These are phyloP conservation scores for Aleadryas rufinucha DNA, from an alignment of 2,113 vertebrate species.

Conservation along the genomic window DNA sequence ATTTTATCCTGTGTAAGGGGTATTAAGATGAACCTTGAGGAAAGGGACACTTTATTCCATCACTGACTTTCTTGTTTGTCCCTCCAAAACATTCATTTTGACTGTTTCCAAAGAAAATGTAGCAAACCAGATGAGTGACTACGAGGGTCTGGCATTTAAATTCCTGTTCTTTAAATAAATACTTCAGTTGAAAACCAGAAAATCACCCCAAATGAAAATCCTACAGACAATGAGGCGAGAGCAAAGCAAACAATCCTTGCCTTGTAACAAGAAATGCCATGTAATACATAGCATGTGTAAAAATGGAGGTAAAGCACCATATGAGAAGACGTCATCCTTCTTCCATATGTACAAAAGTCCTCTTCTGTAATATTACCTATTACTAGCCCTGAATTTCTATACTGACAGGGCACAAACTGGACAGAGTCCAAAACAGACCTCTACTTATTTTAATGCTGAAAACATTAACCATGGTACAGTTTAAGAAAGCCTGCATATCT, in stretches of 20 bases:
- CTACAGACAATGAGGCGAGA: not conserved
- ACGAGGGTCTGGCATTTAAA: not conserved
- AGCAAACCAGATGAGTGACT: not conserved
- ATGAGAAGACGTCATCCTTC: not conserved
- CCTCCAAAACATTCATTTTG: not conserved
- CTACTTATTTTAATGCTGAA: not conserved
- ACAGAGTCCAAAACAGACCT: not conserved
- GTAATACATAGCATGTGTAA: not conserved
- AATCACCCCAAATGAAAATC: not conserved
- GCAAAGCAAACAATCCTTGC: not conserved
- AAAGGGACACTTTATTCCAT: not conserved
- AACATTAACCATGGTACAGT: not conserved
- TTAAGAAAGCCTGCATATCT: not conserved
- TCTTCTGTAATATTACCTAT: not conserved
- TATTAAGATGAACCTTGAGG: not conserved
- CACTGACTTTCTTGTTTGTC: not conserved
- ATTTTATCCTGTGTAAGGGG: not conserved
- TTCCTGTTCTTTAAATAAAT: not conserved
- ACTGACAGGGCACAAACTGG: not conserved
- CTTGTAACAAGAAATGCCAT: not conserved
- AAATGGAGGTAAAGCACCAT: not conserved
- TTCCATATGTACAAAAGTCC: not conserved
- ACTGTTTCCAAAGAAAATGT: not conserved
- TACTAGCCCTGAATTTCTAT: not conserved
- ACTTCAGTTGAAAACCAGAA: not conserved